phyloP scores from a whole-genome alignment of 2,113 vertebrate genomes.

The Platanista minor region DNA sequence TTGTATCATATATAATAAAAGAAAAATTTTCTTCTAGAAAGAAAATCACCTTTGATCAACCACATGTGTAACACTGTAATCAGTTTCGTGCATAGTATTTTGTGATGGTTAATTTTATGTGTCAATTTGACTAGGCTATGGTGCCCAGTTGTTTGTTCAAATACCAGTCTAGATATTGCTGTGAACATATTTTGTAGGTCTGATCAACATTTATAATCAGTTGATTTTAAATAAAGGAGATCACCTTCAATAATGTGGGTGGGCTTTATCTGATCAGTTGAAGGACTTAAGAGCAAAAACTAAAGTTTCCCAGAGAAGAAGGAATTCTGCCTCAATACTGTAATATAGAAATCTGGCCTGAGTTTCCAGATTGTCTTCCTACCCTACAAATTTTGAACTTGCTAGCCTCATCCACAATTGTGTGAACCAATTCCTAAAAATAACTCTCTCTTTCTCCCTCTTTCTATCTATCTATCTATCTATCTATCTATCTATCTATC shows the following conservation, averaged over 20 bases:
- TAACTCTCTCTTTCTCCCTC: neutral
- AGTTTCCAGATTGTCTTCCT: neutral
- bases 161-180: too few species aligned
- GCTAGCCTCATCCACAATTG: neutral
- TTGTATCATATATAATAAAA: neutral
- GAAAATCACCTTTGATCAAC: neutral
- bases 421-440: neutral
- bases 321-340: too few species aligned
- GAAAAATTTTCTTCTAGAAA: neutral
- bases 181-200: too few species aligned
- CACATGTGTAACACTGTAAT: neutral
- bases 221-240: too few species aligned
- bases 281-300: too few species aligned
- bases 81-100: neutral
- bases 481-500: neutral
- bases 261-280: too few species aligned
- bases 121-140: too few species aligned
- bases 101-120: neutral
- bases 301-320: too few species aligned
- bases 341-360: neutral
- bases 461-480: neutral
- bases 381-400: neutral
- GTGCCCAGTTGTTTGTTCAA: too few species aligned
- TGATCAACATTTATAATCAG: too few species aligned
- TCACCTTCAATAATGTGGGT: too few species aligned